Conservation (phyloP, 2,113 vertebrate genomes). For the Syngnathoides biaculeatus region DNA sequence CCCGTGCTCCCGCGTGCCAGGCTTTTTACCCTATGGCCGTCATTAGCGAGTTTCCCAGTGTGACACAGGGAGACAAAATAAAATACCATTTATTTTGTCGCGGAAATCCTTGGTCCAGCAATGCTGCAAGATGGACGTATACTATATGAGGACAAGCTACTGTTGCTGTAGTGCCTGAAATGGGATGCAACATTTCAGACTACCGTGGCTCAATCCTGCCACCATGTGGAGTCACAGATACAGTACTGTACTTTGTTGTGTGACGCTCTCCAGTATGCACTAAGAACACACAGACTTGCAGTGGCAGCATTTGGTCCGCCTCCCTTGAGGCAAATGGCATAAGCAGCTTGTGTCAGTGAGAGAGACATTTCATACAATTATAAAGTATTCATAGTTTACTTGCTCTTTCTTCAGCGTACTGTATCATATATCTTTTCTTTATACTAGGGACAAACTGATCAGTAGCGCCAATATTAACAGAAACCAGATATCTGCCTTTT, state of each 20-base stretch:
- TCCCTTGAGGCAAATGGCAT: not conserved
- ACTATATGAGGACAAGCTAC: not conserved
- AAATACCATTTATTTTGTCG: not conserved
- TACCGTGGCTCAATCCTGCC: constrained; percentile 38
- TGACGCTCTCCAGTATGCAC: not conserved
- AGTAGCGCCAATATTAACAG: too few species aligned
- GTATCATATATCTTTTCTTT: not conserved
- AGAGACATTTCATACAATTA: not conserved
- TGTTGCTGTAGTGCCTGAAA: constrained; percentile 4
- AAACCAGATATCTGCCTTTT: too few species aligned
- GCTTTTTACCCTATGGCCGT: constrained; percentile 36
- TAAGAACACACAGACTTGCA: constrained; percentile 1
- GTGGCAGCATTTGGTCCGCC: constrained; percentile 10
- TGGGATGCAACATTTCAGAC: not conserved
- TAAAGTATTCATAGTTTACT: not conserved
- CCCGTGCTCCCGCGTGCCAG: constrained; percentile 38
- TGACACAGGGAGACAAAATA: not conserved
- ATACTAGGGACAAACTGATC: too few species aligned
- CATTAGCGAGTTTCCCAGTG: constrained; percentile 44
- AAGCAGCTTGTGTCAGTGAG: constrained; percentile 5
- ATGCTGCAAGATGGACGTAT: not conserved
- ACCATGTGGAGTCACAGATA: constrained; percentile 57
- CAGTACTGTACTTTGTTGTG: too few species aligned
- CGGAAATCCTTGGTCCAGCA: not conserved
- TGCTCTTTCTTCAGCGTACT: not conserved